phyloP scores from a whole-genome alignment of 2,888 invertebrate genomes.

The Cancer borealis region DNA sequence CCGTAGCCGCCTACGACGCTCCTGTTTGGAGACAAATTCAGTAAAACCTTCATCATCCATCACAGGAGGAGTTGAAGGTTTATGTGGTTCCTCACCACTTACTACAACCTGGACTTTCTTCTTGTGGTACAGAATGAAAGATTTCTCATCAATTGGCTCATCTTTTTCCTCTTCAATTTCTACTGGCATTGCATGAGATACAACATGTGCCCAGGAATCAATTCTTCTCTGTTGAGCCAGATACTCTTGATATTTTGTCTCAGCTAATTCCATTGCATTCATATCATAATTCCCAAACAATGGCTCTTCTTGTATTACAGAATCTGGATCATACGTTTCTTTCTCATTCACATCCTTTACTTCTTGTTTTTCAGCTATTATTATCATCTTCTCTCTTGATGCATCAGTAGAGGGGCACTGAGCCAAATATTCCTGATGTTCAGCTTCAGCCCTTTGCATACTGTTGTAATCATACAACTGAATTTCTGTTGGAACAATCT shows the following conservation, averaged over 20 bases:
- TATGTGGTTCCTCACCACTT: conserved; percentile 55
- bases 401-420: not conserved
- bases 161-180: conserved; percentile 53
- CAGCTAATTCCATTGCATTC: conserved; percentile 59
- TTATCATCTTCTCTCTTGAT: not conserved
- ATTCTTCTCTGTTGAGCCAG: conserved; percentile 44
- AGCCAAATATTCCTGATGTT: conserved; percentile 54
- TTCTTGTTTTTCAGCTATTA: not conserved
- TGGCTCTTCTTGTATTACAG: not conserved
- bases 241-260: conserved; percentile 66
- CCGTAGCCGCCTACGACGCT: conserved; percentile 70
- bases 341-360: not conserved
- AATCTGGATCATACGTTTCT: conserved; percentile 16
- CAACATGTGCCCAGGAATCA: conserved; percentile 71
- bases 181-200: conserved; percentile 56
- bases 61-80: conserved; percentile 42
- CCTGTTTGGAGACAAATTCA: conserved; percentile 74
- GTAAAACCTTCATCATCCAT: conserved; percentile 75
- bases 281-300: conserved; percentile 53
- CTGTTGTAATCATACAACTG: conserved; percentile 46
- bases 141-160: conserved; percentile 65
- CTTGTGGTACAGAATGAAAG: conserved; percentile 69
- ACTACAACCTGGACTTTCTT: conserved; percentile 72
- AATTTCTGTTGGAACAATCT: not conserved
- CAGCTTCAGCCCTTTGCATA: conserved; percentile 38